Base-by-base conservation (phyloP, 2,113 vertebrate genomes). In the Sinocyclocheilus grahami region DNA sequence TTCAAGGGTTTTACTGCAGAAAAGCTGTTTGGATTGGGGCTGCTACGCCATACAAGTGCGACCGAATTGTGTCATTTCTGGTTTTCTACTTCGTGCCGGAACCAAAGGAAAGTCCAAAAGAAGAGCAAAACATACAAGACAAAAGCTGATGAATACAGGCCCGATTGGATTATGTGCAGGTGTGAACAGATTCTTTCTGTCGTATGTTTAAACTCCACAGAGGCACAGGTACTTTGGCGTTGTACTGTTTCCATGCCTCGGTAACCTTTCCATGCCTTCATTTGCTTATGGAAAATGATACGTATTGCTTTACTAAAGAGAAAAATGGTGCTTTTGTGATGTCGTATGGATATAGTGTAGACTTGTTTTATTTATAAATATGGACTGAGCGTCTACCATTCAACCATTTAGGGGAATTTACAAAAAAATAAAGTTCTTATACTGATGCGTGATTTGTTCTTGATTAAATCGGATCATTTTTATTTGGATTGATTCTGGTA, bases 161-260 rank as follows among this genome's bases (percentile, higher is more conserved):
- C 92, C 91, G 94, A 95, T 95, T 95, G 94, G 95, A 95, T 95
- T 95, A 96, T 95, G 93, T 92, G 92, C 93, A 94, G 95, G 96
- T 97, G 97, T 96, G 96, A 98, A 98, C 96, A 96, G 96, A 97
- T 96, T 93, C 94, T 94, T 92, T 72, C 94, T 96, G 96, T 96
- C 97, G 97, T 95, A 92, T 94, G 92, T 95, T 94, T 95, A 95
- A 94, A 92, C 90, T 93, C 75, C 88, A 85, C 87, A 85, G 92
- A 93, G 92, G 90, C 89, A 88, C 83, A 90, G 92, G 92, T 82
- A 88, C 87, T 37, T 55, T 46, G 20, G 33, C 10, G 16, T 46
- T 53, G 42, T 8, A 16, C n/a, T 82, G 58, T 80, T 75, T 88
- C 39, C 42, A 24, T 12, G 62, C 16, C 30, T 67, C 39, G 5